phyloP scores from a whole-genome alignment of 2,797 vertebrate genomes.

The Pangasius djambal region DNA sequence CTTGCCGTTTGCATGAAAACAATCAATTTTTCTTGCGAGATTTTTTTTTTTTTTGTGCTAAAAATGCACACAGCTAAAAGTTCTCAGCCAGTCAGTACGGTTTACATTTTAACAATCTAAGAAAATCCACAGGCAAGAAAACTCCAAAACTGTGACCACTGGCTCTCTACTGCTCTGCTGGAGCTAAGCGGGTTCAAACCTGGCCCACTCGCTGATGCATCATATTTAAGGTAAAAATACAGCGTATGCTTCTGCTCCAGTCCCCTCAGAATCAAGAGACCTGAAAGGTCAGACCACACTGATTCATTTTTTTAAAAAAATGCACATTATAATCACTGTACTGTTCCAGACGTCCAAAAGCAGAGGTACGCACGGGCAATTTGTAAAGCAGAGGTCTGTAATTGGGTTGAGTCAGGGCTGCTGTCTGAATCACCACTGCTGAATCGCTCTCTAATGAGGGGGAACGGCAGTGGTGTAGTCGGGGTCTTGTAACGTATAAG shows the following conservation, averaged over 20 bases:
- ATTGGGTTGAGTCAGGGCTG: neutral
- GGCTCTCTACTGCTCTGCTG: neutral
- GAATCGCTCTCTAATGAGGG: conserved; percentile 36
- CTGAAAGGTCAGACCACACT: neutral
- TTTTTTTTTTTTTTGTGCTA: neutral
- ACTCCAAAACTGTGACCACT: neutral
- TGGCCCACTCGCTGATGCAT: neutral
- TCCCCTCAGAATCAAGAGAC: neutral
- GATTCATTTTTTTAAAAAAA: neutral
- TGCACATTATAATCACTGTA: neutral
- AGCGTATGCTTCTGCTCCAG: neutral
- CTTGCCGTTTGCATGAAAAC: neutral
- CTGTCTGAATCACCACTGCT: neutral
- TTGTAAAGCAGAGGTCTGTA: conserved; percentile 4
- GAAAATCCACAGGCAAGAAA: neutral
- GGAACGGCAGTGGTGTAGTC: neutral
- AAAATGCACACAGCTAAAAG: neutral
- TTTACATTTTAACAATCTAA: neutral
- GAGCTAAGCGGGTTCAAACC: neutral
- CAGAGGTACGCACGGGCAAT: neutral
- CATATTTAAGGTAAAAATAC: too few species aligned
- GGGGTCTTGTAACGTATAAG: neutral
- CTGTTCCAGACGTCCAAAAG: neutral
- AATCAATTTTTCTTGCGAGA: neutral
- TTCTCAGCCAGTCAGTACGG: neutral